Evolutionary conservation across 2,797 vertebrate genomes (phyloP).

Genomic region (Spondyliosoma cantharus): DNA sequence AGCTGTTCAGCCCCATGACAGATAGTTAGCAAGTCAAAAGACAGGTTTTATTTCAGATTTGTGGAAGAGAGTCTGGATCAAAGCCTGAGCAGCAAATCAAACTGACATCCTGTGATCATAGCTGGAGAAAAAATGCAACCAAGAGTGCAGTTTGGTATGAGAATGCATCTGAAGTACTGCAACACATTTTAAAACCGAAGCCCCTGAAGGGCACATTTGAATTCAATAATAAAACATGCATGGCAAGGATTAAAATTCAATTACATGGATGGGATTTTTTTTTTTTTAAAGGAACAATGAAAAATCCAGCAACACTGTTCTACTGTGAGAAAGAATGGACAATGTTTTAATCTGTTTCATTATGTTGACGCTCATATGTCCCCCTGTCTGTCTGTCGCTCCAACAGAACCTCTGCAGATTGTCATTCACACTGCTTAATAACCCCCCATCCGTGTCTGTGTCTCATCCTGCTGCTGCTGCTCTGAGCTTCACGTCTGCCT

Average conservation of each 20-base stretch:
- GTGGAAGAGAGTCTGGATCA: background rate
- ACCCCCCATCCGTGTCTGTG: constrained; percentile 24
- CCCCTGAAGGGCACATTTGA: background rate
- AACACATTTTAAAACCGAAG: background rate
- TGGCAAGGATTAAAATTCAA: background rate
- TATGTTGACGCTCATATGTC: background rate
- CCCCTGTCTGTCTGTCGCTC: constrained; percentile 4
- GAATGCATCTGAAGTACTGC: background rate
- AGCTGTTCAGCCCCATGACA: background rate
- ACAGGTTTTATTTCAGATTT: constrained; percentile 30
- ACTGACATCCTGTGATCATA: background rate
- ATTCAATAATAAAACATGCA: background rate
- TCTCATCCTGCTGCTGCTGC: constrained; percentile 22
- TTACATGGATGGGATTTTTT: background rate
- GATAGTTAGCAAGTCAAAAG: constrained; percentile 4
- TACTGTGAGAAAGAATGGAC: background rate
- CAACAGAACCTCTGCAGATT: constrained; percentile 19
- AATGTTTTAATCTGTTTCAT: background rate
- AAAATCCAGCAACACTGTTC: background rate
- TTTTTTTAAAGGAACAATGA: background rate
- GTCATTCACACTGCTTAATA: constrained; percentile 41
- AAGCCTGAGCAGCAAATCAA: constrained; percentile 37
- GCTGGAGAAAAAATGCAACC: background rate
- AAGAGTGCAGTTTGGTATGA: background rate
- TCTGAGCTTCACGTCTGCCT: background rate